Conservation (phyloP, 2,113 vertebrate genomes). For the Erythrocercus mccallii region DNA sequence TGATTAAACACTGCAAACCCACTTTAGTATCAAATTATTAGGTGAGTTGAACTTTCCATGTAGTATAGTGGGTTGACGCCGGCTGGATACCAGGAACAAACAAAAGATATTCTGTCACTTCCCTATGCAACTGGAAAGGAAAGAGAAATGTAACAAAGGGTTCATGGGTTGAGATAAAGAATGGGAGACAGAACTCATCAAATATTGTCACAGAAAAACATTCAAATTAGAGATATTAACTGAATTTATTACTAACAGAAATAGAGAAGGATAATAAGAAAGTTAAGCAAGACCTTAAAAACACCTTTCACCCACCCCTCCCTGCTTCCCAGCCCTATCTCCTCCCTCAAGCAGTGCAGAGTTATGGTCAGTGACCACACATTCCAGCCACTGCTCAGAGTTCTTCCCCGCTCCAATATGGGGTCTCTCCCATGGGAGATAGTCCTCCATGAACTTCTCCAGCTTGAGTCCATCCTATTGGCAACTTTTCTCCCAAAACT, state of each 20-base stretch:
- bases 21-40: background rate
- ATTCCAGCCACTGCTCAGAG: background rate
- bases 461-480: too few species aligned
- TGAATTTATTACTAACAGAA: background rate
- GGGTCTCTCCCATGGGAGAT: background rate
- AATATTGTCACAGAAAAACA: background rate
- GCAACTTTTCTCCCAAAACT: background rate
- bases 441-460: background rate
- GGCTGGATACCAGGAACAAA: background rate
- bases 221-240: background rate
- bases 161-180: background rate
- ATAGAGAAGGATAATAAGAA: background rate
- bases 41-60: background rate
- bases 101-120: background rate
- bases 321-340: background rate
- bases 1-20: background rate
- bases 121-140: background rate
- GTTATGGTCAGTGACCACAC: background rate
- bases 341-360: background rate
- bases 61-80: background rate
- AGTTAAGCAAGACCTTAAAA: background rate
- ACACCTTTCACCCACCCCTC: background rate
- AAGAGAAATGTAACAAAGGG: background rate
- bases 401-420: background rate
- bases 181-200: background rate